phyloP scores from a whole-genome alignment of 2,113 vertebrate genomes.

The Sorex araneus region DNA sequence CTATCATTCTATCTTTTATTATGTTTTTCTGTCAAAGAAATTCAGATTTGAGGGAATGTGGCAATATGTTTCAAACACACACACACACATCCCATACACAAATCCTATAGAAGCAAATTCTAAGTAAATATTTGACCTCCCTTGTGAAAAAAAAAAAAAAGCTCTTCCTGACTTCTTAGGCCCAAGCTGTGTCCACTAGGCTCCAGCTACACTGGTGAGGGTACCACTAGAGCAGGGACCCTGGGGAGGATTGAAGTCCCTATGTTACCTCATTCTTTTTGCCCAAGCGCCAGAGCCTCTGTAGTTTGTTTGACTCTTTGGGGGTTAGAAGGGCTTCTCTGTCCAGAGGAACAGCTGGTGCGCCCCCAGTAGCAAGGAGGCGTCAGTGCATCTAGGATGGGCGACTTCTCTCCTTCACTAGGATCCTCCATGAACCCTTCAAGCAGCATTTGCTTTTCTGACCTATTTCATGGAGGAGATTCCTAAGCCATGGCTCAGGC shows the following conservation, averaged over 20 bases:
- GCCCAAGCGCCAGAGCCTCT: neutral
- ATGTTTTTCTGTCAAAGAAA: slow-evolving; percentile 32
- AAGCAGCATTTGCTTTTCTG: neutral
- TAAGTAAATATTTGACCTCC: neutral
- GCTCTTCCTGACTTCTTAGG: neutral
- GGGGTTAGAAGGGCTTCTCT: neutral
- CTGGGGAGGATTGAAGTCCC: neutral
- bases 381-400: neutral
- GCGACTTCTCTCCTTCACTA: too few relatives aligned
- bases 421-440: neutral
- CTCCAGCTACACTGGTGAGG: neutral
- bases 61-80: too few relatives aligned
- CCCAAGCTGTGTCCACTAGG: neutral
- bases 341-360: neutral
- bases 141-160: neutral
- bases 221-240: neutral
- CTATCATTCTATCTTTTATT: neutral
- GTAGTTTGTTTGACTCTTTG: neutral
- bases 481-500: neutral
- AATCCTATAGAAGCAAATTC: slow-evolving; percentile 24
- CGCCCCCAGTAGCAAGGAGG: neutral
- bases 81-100: neutral
- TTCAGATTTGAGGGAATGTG: neutral
- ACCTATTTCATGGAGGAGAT: neutral
- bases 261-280: neutral